Percentiles rank a stretch among this genome's conserved stretches.
Conservation (phyloP, 2,113 vertebrate genomes). For the Vidua chalybeata region DNA sequence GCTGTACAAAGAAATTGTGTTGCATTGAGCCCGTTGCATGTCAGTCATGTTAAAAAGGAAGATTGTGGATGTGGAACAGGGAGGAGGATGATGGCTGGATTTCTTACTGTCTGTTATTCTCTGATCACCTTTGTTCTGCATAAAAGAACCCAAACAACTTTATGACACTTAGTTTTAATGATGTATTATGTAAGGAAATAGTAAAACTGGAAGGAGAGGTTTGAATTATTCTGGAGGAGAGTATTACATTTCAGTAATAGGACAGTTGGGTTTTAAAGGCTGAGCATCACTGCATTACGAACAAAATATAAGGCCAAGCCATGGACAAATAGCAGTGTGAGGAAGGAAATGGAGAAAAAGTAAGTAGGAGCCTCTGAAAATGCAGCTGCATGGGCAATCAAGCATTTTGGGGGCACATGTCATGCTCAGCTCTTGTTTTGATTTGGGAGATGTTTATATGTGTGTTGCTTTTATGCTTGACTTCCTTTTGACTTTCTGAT, state of each 20-base stretch:
- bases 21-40: background rate
- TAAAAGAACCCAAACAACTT: background rate
- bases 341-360: background rate
- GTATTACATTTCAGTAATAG: background rate
- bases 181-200: background rate
- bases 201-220: background rate
- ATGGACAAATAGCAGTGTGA: background rate
- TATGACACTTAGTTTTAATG: background rate
- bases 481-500: slow-evolving; percentile 13
- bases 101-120: background rate
- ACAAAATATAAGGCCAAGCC: background rate
- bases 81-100: background rate
- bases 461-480: background rate
- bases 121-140: background rate
- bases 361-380: background rate
- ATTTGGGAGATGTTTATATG: background rate
- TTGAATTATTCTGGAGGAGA: background rate
- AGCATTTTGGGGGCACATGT: background rate
- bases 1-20: background rate
- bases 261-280: background rate
- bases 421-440: background rate
- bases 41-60: background rate
- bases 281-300: background rate
- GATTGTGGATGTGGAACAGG: background rate
- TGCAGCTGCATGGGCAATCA: background rate